Evolutionary conservation across 2,797 vertebrate species (phyloP), one percentile per base, ranked within the genome.

Genomic region (Balearica regulorum): DNA sequence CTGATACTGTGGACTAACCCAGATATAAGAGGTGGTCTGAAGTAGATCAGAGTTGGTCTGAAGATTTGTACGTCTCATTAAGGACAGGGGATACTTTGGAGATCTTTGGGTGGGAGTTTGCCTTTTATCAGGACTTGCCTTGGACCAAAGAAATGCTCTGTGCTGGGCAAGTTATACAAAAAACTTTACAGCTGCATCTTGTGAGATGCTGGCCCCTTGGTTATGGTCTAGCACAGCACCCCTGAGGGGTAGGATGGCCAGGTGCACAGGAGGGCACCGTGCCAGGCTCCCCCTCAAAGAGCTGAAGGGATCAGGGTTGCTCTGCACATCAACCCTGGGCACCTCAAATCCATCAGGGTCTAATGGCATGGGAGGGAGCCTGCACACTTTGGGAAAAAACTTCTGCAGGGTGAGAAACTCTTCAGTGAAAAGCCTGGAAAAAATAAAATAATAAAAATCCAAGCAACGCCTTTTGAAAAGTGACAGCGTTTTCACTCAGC

Each of bases 201-300:
- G 24, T 11, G 41, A 81, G 61, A 80, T 29, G 69, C 71, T 51
- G 66, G 79, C 28, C 31, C 31, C 31, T 46, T 8, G 26, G 31
- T 21, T 35, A 41, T 13, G 9, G 37, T 53, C 13, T 31, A 33
- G 31, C 35, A 83, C 25, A 43, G 18, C n/a, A 55, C 0, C 16
- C 9, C 29, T 35, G 4, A 1, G 8, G 55, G 11, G 3, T 0
- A 11, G 22, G 0, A 1, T 41, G 62, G 37, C 16, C 8, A 9
- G 5, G 6, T 4, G 17, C 3, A 14, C 13, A 16, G 5, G 29
- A 49, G 24, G 26, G 22, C 46, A 83, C 14, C 25, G 76, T 2
- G 0, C 53, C 35, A 33, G 25, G 11, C 31, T 78, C n/a, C 8
- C 7, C 21, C 26, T 37, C 13, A 54, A 17, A 44, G 31, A 31